phyloP scores from a whole-genome alignment of 2,888 invertebrate species.

The Drosophila mettleri region DNA sequence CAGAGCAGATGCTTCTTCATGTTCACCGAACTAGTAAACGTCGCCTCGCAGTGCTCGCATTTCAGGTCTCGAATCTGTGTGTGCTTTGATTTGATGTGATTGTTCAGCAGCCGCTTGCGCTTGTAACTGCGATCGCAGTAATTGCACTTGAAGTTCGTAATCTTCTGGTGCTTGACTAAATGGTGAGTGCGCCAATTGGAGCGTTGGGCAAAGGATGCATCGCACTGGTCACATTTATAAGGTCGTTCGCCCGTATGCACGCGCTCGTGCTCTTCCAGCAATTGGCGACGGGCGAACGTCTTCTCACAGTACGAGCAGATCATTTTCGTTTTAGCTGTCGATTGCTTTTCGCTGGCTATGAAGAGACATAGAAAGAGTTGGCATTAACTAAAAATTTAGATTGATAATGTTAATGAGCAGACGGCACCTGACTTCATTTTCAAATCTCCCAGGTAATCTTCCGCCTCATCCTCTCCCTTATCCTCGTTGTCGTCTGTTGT shows the following conservation, averaged over 20 bases:
- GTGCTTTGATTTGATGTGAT: conserved; percentile 92
- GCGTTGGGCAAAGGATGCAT: conserved; percentile 92
- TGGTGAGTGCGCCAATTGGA: conserved; percentile 93
- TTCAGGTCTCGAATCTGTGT: conserved; percentile 92
- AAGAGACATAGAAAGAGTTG: not conserved
- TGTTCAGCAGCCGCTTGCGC: conserved; percentile 88
- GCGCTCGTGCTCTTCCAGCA: conserved; percentile 92
- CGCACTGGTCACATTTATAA: conserved; percentile 91
- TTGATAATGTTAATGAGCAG: not conserved
- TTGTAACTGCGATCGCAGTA: conserved; percentile 92
- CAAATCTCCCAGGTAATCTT: too few relatives aligned
- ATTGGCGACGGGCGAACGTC: conserved; percentile 88
- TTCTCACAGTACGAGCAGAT: conserved; percentile 32
- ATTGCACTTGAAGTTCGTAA: conserved; percentile 88
- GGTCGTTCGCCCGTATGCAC: conserved; percentile 93
- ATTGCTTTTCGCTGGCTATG: not conserved
- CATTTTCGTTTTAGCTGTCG: accelerated
- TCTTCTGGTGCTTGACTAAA: conserved; percentile 91
- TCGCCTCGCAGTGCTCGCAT: conserved; percentile 90
- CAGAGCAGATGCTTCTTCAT: conserved; percentile 90
- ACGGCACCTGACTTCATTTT: not conserved
- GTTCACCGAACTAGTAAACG: conserved; percentile 93
- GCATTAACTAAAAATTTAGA: not conserved
- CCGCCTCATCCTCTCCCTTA: not conserved
- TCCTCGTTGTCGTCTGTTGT: not conserved